Conservation (phyloP, 2,888 invertebrate genomes). For the Eupithecia inturbata region DNA sequence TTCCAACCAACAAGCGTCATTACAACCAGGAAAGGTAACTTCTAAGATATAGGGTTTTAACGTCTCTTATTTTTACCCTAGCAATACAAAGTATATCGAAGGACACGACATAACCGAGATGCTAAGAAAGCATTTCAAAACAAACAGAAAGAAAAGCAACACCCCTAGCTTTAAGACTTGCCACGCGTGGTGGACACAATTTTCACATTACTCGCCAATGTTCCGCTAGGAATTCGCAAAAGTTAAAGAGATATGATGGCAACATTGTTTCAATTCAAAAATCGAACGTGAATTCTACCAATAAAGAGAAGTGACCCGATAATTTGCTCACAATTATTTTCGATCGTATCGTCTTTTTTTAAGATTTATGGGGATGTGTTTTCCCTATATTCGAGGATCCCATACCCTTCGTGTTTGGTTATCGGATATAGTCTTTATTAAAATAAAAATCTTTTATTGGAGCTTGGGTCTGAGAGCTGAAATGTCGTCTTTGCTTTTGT, state of each 20-base stretch:
- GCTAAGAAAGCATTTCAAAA: background rate
- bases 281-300: background rate
- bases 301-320: background rate
- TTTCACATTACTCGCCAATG: constrained; percentile 25
- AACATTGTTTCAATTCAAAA: constrained; percentile 14
- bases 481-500: constrained; percentile 14
- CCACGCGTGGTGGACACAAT: constrained; percentile 24
- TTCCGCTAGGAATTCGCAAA: constrained; percentile 10
- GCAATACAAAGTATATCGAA: background rate
- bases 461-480: constrained; percentile 20
- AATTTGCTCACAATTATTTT: constrained; percentile 9
- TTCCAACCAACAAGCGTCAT: background rate
- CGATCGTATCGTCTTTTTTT: constrained; percentile 10
- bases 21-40: background rate
- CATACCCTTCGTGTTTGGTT: constrained; percentile 33
- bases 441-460: constrained; percentile 32
- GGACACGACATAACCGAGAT: background rate
- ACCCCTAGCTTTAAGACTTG: constrained; percentile 24
- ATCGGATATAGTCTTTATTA: constrained; percentile 36
- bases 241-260: background rate
- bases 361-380: constrained; percentile 22
- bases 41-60: background rate
- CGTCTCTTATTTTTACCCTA: background rate
- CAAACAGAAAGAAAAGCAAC: constrained; percentile 7
- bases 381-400: constrained; percentile 25